phyloP scores from a whole-genome alignment of 37 sponge, comb jelly and placozoan species.

The Tethya wilhelma region DNA sequence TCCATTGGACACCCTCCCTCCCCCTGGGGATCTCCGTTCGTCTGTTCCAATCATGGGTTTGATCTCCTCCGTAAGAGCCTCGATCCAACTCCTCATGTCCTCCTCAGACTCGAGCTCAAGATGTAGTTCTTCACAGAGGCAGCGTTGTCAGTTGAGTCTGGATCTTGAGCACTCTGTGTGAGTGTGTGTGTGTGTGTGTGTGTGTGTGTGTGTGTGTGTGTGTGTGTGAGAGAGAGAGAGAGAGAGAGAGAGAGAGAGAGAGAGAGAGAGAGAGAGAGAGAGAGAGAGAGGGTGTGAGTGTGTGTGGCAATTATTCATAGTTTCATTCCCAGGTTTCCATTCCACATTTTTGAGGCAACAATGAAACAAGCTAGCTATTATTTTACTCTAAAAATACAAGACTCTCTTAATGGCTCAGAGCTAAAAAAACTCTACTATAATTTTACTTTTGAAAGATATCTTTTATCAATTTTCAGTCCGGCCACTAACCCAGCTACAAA shows the following conservation, averaged over 20 bases:
- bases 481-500: too few relatives aligned
- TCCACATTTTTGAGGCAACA: too few relatives aligned
- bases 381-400: too few relatives aligned
- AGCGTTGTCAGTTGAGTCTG: background rate
- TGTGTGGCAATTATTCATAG: background rate
- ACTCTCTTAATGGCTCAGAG: too few relatives aligned
- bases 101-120: slow-evolving; percentile 73
- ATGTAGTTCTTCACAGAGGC: slow-evolving; percentile 54
- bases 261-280: too few relatives aligned
- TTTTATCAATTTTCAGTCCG: too few relatives aligned
- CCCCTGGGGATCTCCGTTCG: background rate
- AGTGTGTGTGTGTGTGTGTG: slow-evolving; percentile 23
- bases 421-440: too few relatives aligned
- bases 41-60: slow-evolving; percentile 18
- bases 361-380: too few relatives aligned
- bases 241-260: too few relatives aligned
- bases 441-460: too few relatives aligned
- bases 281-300: background rate
- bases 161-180: background rate
- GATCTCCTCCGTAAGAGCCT: slow-evolving; percentile 40
- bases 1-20: background rate
- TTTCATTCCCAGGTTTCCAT: background rate
- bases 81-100: slow-evolving; percentile 66
- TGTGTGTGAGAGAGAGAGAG: too few relatives aligned
- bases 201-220: slow-evolving; percentile 9